phyloP scores from a whole-genome alignment of 1,140 invertebrate species.

The Papilio xuthus region DNA sequence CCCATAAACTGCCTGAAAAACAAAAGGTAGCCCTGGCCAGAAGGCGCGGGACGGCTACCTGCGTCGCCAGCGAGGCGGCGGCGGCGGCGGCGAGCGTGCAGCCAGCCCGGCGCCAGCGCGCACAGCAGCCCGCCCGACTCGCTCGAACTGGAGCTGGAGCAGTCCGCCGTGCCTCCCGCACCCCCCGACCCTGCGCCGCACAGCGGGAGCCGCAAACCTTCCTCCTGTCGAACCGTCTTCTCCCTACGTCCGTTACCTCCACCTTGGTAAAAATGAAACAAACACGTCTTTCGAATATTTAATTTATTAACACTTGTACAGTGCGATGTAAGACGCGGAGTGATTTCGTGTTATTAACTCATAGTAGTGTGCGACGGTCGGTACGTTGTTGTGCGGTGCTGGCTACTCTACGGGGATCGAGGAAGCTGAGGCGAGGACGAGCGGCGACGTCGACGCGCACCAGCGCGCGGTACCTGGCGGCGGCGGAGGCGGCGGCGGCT shows the following conservation, averaged over 20 bases:
- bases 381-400: constrained; percentile 40
- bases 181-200: constrained; percentile 43
- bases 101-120: constrained; percentile 68
- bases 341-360: background rate
- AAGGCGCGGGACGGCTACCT: constrained; percentile 31
- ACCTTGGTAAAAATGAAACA: constrained; percentile 22
- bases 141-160: constrained; percentile 59
- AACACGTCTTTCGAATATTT: constrained; percentile 6
- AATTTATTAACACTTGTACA: background rate
- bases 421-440: constrained; percentile 63
- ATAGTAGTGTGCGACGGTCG: background rate
- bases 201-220: background rate
- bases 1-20: background rate
- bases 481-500: constrained; percentile 42
- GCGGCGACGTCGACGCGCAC: constrained; percentile 57
- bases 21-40: background rate
- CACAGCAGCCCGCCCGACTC: constrained; percentile 69
- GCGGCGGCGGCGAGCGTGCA: constrained; percentile 53
- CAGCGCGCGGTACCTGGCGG: constrained; percentile 61
- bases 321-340: background rate
- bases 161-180: constrained; percentile 49
- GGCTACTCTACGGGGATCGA: constrained; percentile 66
- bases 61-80: constrained; percentile 47
- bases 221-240: background rate
- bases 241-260: background rate